These are phyloP conservation scores for Drosophila mayaguana DNA, from an alignment of 2,888 invertebrate species.

Conservation along the genomic window DNA sequence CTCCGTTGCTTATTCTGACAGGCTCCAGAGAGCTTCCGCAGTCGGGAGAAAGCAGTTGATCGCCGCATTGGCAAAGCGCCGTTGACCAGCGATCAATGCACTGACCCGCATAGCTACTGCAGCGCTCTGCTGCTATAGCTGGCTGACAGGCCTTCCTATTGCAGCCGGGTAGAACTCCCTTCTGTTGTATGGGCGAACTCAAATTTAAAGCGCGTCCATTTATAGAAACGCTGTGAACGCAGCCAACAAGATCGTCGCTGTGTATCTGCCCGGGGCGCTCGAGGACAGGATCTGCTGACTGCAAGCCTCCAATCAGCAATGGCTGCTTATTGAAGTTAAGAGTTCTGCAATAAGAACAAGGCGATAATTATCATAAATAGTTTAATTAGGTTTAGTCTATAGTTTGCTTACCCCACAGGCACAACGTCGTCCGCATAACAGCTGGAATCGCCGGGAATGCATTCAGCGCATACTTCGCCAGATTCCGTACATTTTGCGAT, in stretches of 20 bases:
- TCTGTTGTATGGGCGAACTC: constrained; percentile 90
- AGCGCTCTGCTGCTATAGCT: constrained; percentile 85
- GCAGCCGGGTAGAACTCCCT: constrained; percentile 91
- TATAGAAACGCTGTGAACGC: constrained; percentile 95
- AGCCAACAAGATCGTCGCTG: constrained; percentile 97
- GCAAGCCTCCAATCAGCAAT: constrained; percentile 93
- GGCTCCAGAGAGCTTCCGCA: constrained; percentile 92
- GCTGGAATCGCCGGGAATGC: constrained; percentile 91
- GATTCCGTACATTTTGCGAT: constrained; percentile 93
- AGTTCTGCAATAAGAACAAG: constrained; percentile 88
- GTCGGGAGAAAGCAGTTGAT: constrained; percentile 90
- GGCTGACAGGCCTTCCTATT: constrained; percentile 89
- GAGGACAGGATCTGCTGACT: constrained; percentile 93
- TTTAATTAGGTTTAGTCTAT: too few relatives aligned
- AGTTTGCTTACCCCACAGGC: constrained; percentile 91
- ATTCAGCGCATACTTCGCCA: constrained; percentile 94
- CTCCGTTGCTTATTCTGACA: constrained; percentile 91
- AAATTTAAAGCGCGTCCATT: constrained; percentile 94
- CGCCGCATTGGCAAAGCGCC: constrained; percentile 90
- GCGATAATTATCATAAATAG: background rate
- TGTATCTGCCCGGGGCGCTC: constrained; percentile 96
- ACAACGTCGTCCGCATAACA: constrained; percentile 95
- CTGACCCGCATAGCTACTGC: constrained; percentile 87
- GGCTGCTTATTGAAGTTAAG: constrained; percentile 96
- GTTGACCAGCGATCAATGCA: constrained; percentile 95